Evolutionary conservation across 1,140 invertebrate genomes (phyloP).

Genomic region (Cydia fagiglandana): DNA sequence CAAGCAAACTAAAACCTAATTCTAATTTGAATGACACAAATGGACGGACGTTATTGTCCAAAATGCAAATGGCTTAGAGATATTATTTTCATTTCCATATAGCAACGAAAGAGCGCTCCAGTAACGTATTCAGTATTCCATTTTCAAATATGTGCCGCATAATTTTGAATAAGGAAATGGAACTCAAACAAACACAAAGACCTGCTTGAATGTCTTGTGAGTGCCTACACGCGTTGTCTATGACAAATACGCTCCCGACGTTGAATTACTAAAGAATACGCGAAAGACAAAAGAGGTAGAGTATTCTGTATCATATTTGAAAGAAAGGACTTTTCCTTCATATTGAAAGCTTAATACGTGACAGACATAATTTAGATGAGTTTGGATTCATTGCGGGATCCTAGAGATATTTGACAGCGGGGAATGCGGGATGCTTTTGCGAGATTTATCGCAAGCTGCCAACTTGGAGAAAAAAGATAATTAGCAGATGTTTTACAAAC

Average conservation of each 20-base stretch:
- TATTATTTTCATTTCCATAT: constrained; percentile 59
- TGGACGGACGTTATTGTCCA: constrained; percentile 33
- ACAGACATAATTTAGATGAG: constrained; percentile 30
- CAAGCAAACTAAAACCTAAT: constrained; percentile 27
- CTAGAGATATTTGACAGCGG: not conserved
- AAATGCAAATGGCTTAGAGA: constrained; percentile 54
- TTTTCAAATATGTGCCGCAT: constrained; percentile 59
- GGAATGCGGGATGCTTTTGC: not conserved
- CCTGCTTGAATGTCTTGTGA: constrained; percentile 58
- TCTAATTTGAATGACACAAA: constrained; percentile 31
- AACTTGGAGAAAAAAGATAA: not conserved
- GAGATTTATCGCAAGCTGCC: not conserved
- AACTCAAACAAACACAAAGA: constrained; percentile 57
- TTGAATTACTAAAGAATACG: constrained; percentile 52
- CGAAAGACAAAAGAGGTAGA: constrained; percentile 54
- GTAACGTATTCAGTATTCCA: constrained; percentile 53
- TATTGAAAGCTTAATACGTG: constrained; percentile 35
- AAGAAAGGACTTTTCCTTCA: constrained; percentile 41
- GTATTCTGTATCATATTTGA: constrained; percentile 38
- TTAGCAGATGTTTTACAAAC: not conserved
- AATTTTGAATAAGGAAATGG: constrained; percentile 68
- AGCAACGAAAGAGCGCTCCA: constrained; percentile 41
- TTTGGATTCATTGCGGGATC: not conserved
- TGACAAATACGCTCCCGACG: constrained; percentile 63
- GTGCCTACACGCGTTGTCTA: constrained; percentile 54